Percentiles rank a stretch among this genome's conserved stretches.
These are phyloP conservation scores for Heterodera schachtii DNA, from an alignment of 1,140 invertebrate species.

Conservation along the genomic window DNA sequence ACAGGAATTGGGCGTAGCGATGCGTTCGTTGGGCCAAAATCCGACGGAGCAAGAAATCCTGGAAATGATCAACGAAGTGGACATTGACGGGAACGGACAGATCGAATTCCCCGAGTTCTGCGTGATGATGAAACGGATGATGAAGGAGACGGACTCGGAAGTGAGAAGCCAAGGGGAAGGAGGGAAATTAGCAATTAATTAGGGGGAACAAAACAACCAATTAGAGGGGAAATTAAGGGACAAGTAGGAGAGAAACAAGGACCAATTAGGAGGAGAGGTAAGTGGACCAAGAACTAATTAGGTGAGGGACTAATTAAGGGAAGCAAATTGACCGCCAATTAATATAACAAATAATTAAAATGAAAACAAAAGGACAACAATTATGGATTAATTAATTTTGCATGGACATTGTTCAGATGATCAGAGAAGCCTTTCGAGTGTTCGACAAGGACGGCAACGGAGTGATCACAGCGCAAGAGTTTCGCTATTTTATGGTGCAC, in stretches of 20 bases:
- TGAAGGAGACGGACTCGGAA: conserved; percentile 57
- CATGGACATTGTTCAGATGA: conserved; percentile 46
- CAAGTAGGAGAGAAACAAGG: too few relatives aligned
- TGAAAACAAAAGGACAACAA: too few relatives aligned
- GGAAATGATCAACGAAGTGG: conserved; percentile 99
- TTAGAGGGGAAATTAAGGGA: too few relatives aligned
- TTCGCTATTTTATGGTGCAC: conserved; percentile 97
- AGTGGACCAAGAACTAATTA: too few relatives aligned
- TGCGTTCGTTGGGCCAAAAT: conserved; percentile 97
- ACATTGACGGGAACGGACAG: conserved; percentile 81
- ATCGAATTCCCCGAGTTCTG: conserved; percentile 88
- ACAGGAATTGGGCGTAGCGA: conserved; percentile 92
- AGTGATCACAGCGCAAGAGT: conserved; percentile 84
- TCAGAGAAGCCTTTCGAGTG: conserved; percentile 64
- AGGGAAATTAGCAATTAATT: neutral
- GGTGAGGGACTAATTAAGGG: too few relatives aligned
- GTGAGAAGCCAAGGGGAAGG: neutral
- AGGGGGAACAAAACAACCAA: too few relatives aligned
- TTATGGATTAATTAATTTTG: too few relatives aligned
- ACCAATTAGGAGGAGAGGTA: too few relatives aligned
- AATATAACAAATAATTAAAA: too few relatives aligned
- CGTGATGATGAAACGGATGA: conserved; percentile 66
- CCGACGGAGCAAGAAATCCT: conserved; percentile 96
- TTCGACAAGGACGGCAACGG: conserved; percentile 63
- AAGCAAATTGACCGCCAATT: too few relatives aligned